phyloP scores from a whole-genome alignment of 1,140 invertebrate genomes.

The Dendrolimus kikuchii region DNA sequence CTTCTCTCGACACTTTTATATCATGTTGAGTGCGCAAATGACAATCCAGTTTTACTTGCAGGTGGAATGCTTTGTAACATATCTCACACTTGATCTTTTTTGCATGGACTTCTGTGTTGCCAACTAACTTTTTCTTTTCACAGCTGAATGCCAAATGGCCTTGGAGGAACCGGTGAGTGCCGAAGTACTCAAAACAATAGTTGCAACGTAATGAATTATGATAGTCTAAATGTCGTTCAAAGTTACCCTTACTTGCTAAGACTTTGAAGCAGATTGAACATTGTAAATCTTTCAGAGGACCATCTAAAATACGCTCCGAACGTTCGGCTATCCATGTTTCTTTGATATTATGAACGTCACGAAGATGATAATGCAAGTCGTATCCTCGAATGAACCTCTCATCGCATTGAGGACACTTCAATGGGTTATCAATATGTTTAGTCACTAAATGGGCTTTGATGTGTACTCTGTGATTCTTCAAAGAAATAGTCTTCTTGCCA shows the following conservation, averaged over 20 bases:
- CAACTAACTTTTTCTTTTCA: constrained; percentile 59
- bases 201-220: constrained; percentile 67
- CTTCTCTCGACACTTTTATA: constrained; percentile 40
- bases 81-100: constrained; percentile 60
- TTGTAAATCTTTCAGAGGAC: constrained; percentile 56
- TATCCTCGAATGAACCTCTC: constrained; percentile 55
- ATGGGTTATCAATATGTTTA: constrained; percentile 52
- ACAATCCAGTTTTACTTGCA: constrained; percentile 68
- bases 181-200: constrained; percentile 68
- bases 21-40: constrained; percentile 60
- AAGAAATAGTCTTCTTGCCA: constrained; percentile 56
- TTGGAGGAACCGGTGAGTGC: constrained; percentile 53
- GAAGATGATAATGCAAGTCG: constrained; percentile 57
- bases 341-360: constrained; percentile 48
- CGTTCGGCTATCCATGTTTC: constrained; percentile 60
- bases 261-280: constrained; percentile 66
- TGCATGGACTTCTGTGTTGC: constrained; percentile 56
- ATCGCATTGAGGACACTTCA: constrained; percentile 56
- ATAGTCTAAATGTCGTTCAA: constrained; percentile 61
- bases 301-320: constrained; percentile 28
- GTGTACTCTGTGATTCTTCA: constrained; percentile 55
- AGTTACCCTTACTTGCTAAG: constrained; percentile 59
- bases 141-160: constrained; percentile 61
- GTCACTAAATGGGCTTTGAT: constrained; percentile 57
- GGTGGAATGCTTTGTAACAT: constrained; percentile 67